Base-by-base conservation (phyloP, 2,888 invertebrate genomes). In the Branchellion lobata region DNA sequence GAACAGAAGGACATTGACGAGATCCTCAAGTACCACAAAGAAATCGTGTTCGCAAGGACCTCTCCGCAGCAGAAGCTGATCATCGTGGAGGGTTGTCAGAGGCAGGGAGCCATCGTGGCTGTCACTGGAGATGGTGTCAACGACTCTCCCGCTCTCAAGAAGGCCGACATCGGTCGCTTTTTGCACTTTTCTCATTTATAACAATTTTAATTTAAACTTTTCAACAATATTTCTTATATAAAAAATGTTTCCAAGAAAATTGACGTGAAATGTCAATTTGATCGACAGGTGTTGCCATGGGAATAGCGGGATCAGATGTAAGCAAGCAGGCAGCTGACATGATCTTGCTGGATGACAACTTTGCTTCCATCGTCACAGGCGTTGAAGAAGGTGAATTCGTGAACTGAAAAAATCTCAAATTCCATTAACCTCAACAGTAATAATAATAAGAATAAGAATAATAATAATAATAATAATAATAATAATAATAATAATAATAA, bases 21-120 rank as follows among this genome's bases (percentile, higher is more conserved):
- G 87, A 94, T 96, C 86, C 91, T 97, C 84, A 92, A 93, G 90
- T 89, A 93, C 88, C 95, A 96, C 89, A 93, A 94, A 80, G 96
- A 96, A 90, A 96, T 96, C 87, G 96, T 96, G 85, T 96, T 96
- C 90, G 96, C 96, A 83, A 93, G 96, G 86, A 95, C 95, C 29
- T 95, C 95, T 72, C 96, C 96, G 27, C 87, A 88, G 87, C 96
- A 96, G 90, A 96, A 96, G 88, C 90, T 96, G 89, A 90, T 90
- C 84, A 91, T 91, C 84, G 91, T 91, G 1, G 94, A 94, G 87
- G 93, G 93, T 69, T 93, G 93, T 85, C 94, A 94, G 86, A 89
- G 92, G 76, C 89, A 91, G 75, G 92, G 92, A 27, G 91, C 91
- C 81, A 92, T 93, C 83, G 94, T 94, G 79, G 93, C 94, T 21